Conservation (phyloP, 2,888 invertebrate species). For the Augochlorella aurata region DNA sequence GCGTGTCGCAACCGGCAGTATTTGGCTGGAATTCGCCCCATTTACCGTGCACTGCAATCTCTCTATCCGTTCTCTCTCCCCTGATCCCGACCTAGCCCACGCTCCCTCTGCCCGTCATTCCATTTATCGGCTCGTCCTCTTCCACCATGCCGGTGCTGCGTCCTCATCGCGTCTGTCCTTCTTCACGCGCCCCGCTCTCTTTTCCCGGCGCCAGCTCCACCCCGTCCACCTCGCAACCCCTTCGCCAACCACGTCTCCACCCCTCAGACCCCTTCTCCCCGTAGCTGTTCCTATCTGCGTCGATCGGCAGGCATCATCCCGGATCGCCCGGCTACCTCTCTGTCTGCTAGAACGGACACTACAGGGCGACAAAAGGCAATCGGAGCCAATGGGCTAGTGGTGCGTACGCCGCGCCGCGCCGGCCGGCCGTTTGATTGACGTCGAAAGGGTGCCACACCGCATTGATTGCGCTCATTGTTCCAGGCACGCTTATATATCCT, state of each 20-base stretch:
- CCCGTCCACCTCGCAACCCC: not conserved
- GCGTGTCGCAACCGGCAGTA: constrained; percentile 61
- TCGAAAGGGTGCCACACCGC: constrained; percentile 74
- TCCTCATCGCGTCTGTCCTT: constrained; percentile 13
- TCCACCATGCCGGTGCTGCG: not conserved
- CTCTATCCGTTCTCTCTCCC: constrained; percentile 42
- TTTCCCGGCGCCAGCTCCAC: constrained; percentile 20
- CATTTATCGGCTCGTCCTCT: constrained; percentile 43
- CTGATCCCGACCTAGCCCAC: constrained; percentile 20
- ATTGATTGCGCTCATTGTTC: constrained; percentile 81
- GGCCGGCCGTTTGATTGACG: constrained; percentile 77
- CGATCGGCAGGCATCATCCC: constrained; percentile 40
- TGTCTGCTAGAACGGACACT: constrained; percentile 57
- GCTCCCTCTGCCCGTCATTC: constrained; percentile 32
- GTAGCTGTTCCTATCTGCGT: constrained; percentile 33
- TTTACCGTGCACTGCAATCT: constrained; percentile 57
- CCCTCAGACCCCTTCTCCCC: constrained; percentile 1
- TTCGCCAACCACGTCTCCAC: not conserved
- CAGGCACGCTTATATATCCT: constrained; percentile 66
- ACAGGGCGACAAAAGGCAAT: constrained; percentile 77
- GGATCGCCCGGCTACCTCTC: constrained; percentile 28
- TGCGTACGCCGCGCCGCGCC: constrained; percentile 63
- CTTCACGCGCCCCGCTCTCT: constrained; percentile 27
- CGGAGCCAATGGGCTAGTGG: constrained; percentile 79
- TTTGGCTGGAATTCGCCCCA: constrained; percentile 71